These are phyloP conservation scores for Tangara arthus DNA, from an alignment of 2,797 vertebrate species.

Conservation along the genomic window DNA sequence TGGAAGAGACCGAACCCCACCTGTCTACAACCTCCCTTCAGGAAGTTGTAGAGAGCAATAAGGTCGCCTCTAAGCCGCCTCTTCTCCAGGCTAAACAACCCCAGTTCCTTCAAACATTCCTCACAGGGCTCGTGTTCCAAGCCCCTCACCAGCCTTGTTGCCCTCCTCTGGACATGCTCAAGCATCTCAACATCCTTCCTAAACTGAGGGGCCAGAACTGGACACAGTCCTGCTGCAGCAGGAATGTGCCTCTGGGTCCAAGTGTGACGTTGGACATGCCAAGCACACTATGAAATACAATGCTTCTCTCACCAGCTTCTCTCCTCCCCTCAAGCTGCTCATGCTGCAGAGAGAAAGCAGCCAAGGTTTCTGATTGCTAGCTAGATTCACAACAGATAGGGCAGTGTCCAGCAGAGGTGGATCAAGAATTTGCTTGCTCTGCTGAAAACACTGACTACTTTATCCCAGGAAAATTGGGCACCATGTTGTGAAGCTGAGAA, in stretches of 20 bases:
- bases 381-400: neutral
- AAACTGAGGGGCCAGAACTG: no score
- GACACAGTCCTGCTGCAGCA: neutral
- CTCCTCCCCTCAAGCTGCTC: accelerated
- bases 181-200: no score
- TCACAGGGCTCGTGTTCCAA: no score
- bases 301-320: neutral
- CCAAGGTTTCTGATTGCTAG: neutral
- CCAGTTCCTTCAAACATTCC: no score
- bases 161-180: no score
- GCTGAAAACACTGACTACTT: neutral
- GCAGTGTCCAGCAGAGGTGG: neutral
- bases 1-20: no score
- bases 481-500: neutral
- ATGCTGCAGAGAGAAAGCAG: neutral
- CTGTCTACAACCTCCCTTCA: no score
- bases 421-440: neutral
- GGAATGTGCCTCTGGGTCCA: neutral
- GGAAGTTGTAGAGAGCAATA: no score
- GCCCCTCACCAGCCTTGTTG: no score
- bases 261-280: accelerated
- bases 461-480: neutral
- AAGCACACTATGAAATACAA: neutral
- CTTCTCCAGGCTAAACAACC: no score
- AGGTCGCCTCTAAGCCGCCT: no score